Base-by-base conservation (phyloP, 2,797 vertebrate species). In the Notamacropus eugenii region DNA sequence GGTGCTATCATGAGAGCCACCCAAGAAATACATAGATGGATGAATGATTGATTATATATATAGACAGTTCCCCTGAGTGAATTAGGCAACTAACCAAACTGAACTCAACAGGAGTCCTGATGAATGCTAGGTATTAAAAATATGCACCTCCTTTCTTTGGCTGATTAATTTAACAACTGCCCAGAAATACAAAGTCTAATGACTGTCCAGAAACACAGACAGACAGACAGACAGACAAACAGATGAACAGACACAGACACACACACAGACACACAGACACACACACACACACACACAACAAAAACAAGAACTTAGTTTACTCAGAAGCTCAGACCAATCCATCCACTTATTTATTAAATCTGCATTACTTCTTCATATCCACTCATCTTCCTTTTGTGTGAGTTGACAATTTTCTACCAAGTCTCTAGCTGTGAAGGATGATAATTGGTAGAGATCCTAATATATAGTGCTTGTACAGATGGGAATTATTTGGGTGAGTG, bases 121-220 rank as follows among this genome's bases (percentile, higher is more conserved):
- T 92, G 55, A 97, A 97, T 94, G 29, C 5, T 82, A 91, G 55
- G 58, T 91, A 95, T 58, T 59, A 92, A 96, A 96, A 94, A 92
- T 55, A 58, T 92, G n/a, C 90, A 52, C 40, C 40, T 90, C 27
- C 29, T 59, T 96, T 54, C 90, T 14, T 8, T 31, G 22, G 5
- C 11, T 93, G 28, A 92, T 91, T 95, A 95, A 95, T 93, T 31
- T 54, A 90, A 95, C 90, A 97, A 55, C 50, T 93, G 13, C 46
- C 46, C 74, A 34, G 3, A 93, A 93, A 96, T 91, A 92, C 40
- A 82, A 24, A 82, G 27, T 82, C 22, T 82, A 82, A 82, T 46
- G 96, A 57, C 52, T 93, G 10, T 55, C n/a, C 90, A 34, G 3
- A 94, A 92, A 96, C 94, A 92, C 3, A 82, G 22, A 46, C 40